Conservation (phyloP, 2,113 vertebrate genomes). For the Phainopepla nitens region DNA sequence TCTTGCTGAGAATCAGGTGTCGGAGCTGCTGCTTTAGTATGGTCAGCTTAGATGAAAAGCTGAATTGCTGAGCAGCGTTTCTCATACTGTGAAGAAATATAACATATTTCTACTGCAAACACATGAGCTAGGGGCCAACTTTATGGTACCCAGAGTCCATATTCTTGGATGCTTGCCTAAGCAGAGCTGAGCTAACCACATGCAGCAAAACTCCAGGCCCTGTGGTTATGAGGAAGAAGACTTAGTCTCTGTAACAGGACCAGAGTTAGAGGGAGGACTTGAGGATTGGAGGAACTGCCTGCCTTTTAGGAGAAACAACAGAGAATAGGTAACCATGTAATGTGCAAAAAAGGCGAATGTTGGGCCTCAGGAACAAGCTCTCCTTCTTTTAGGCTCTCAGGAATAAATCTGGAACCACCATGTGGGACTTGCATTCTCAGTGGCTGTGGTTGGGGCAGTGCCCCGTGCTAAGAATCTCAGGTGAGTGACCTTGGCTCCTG, state of each 20-base stretch:
- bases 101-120: not conserved
- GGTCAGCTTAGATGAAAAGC: conserved; percentile 12
- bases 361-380: not conserved
- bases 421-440: not conserved
- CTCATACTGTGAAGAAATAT: not conserved
- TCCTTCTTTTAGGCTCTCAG: not conserved
- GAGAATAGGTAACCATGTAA: not conserved
- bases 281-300: not conserved
- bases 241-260: not conserved
- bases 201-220: not conserved
- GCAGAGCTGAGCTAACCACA: not conserved
- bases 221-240: not conserved
- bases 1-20: conserved; percentile 16
- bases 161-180: not conserved
- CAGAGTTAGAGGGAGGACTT: not conserved
- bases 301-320: not conserved
- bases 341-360: rapidly evolving
- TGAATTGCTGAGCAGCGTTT: not conserved
- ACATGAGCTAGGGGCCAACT: not conserved
- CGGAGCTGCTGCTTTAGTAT: not conserved
- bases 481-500: not conserved
- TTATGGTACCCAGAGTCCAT: not conserved
- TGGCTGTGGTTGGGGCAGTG: not conserved
- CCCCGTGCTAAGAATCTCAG: not conserved
- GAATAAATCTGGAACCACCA: not conserved